Evolutionary conservation across 2,113 vertebrate species (phyloP).

Genomic region (Hypocryptadius cinnamomeus): DNA sequence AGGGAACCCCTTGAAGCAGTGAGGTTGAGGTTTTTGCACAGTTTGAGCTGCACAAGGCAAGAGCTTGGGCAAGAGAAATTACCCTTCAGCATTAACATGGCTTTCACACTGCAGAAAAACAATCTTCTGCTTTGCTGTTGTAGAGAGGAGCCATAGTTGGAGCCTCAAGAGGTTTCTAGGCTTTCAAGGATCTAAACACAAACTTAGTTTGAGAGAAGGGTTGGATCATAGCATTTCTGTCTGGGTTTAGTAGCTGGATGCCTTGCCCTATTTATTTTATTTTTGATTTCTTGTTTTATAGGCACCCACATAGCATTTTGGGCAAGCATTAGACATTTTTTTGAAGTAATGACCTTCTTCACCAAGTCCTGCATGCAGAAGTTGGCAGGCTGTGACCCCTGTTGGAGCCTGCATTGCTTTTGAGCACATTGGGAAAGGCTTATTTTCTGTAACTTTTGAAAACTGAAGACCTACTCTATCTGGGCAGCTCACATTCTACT

Average conservation of each 20-base stretch:
- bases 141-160: neutral
- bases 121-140: neutral
- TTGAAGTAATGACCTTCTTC: neutral
- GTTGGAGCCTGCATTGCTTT: neutral
- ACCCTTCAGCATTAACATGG: neutral
- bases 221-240: neutral
- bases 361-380: neutral
- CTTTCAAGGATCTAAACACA: neutral
- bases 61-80: neutral
- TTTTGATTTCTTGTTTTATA: neutral
- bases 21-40: neutral
- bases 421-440: neutral
- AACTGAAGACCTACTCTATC: neutral
- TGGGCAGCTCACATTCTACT: neutral
- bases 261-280: neutral
- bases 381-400: neutral
- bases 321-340: neutral
- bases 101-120: neutral
- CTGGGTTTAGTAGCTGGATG: neutral
- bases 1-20: neutral
- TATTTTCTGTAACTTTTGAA: neutral
- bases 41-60: neutral
- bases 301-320: neutral
- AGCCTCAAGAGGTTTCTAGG: neutral
- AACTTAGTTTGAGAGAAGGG: neutral